These are phyloP conservation scores for Sorex fumeus DNA, from an alignment of 2,113 vertebrate species.

Conservation along the genomic window DNA sequence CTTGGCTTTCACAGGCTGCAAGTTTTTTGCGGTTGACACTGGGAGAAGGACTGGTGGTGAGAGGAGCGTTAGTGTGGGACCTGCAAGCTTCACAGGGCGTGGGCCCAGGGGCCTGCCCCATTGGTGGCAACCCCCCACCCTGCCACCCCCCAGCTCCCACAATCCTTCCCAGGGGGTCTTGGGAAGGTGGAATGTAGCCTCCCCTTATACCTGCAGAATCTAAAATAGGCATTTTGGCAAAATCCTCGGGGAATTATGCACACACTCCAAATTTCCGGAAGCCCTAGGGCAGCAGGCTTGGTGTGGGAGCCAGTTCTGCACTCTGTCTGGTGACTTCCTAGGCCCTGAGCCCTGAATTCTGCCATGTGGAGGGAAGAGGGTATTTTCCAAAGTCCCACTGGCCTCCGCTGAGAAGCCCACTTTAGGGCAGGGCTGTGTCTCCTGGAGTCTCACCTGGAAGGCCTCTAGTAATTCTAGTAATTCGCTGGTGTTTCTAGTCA, in stretches of 20 bases:
- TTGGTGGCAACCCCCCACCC: too few species aligned
- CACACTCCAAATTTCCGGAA: neutral
- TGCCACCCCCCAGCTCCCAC: too few species aligned
- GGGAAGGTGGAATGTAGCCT: neutral
- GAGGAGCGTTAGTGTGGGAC: neutral
- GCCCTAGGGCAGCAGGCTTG: neutral
- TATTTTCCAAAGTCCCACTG: neutral
- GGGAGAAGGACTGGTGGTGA: neutral
- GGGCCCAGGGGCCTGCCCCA: neutral
- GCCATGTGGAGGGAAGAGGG: neutral
- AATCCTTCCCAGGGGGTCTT: neutral
- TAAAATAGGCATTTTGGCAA: constrained; percentile 1
- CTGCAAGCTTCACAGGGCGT: neutral
- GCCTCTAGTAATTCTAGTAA: neutral
- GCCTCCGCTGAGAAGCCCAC: neutral
- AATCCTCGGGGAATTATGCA: neutral
- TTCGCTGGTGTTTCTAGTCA: neutral
- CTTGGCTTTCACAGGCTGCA: neutral
- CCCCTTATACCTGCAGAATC: neutral
- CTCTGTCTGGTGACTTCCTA: neutral
- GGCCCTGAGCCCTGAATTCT: neutral
- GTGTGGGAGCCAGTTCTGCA: neutral
- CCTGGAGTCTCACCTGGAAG: neutral
- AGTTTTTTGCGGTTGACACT: neutral
- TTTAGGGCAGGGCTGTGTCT: neutral